Evolutionary conservation across 2,797 vertebrate genomes (phyloP).

Genomic region (Cichlasoma orientale): DNA sequence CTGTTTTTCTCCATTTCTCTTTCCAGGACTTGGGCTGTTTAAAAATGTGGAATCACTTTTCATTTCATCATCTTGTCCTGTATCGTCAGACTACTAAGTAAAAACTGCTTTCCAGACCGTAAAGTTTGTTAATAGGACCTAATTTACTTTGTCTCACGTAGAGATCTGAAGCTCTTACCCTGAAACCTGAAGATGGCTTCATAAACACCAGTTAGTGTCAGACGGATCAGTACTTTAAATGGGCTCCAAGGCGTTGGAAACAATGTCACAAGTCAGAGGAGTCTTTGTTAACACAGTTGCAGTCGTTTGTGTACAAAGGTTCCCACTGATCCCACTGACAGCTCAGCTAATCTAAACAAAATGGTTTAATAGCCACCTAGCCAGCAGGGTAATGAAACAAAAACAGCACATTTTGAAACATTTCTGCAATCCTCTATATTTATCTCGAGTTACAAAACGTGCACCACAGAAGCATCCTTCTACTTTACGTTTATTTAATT

Average conservation of each 20-base stretch:
- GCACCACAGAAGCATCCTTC: not conserved
- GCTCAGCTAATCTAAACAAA: not conserved
- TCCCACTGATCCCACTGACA: not conserved
- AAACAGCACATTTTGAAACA: not conserved
- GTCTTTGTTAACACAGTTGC: not conserved
- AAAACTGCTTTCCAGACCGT: slow-evolving; percentile 1
- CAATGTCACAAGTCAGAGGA: not conserved
- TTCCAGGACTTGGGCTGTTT: not conserved
- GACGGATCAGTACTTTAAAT: slow-evolving; percentile 16
- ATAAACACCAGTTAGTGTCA: slow-evolving; percentile 29
- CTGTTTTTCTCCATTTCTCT: not conserved
- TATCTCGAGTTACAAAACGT: not conserved
- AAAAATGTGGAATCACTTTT: not conserved
- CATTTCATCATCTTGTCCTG: not conserved
- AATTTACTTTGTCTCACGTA: slow-evolving; percentile 11
- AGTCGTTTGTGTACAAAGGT: not conserved
- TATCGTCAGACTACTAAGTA: not conserved
- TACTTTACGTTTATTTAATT: not conserved
- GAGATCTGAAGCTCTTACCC: not conserved
- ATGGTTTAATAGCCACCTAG: slow-evolving; percentile 7
- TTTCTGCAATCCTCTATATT: not conserved
- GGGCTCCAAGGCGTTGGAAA: slow-evolving; percentile 6
- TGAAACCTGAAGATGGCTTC: slow-evolving; percentile 39
- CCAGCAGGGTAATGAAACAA: not conserved
- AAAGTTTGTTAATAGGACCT: slow-evolving; percentile 11